Conservation (phyloP, 2,797 vertebrate species). For the Martes flavigula region DNA sequence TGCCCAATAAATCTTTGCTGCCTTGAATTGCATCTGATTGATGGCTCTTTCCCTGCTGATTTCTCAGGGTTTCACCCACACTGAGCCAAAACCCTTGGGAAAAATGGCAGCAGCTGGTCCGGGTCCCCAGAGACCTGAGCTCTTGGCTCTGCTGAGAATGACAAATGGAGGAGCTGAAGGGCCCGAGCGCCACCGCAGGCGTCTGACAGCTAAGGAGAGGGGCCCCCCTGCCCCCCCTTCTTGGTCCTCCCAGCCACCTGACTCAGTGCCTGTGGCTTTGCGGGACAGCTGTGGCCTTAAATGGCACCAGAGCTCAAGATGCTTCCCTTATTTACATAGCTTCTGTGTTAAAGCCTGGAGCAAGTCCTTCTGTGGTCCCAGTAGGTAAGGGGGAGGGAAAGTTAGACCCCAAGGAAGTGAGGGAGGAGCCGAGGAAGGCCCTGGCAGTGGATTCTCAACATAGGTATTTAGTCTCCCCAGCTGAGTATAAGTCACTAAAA, state of each 20-base stretch:
- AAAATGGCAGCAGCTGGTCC: neutral
- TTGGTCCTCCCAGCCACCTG: neutral
- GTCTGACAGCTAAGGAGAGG: neutral
- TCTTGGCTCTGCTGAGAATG: neutral
- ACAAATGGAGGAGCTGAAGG: constrained; percentile 22
- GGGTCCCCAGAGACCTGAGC: neutral
- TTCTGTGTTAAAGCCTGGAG: neutral
- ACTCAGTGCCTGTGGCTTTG: constrained; percentile 26
- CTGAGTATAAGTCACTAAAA: constrained; percentile 31
- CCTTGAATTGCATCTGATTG: neutral
- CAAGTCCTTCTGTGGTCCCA: neutral
- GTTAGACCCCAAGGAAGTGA: neutral
- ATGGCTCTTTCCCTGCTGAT: constrained; percentile 2
- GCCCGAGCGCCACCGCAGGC: neutral
- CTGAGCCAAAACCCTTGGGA: constrained; percentile 2
- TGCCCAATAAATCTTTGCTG: neutral
- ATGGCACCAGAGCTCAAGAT: neutral
- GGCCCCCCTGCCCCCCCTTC: fast-evolving
- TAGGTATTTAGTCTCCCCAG: neutral
- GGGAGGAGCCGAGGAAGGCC: neutral
- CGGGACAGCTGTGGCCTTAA: constrained; percentile 28
- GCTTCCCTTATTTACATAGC: constrained; percentile 28
- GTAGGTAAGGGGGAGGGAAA: neutral
- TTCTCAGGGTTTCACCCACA: constrained; percentile 45
- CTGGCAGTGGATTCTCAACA: neutral